phyloP scores from a whole-genome alignment of 2,888 invertebrate genomes.

The Oxytorus armatus region DNA sequence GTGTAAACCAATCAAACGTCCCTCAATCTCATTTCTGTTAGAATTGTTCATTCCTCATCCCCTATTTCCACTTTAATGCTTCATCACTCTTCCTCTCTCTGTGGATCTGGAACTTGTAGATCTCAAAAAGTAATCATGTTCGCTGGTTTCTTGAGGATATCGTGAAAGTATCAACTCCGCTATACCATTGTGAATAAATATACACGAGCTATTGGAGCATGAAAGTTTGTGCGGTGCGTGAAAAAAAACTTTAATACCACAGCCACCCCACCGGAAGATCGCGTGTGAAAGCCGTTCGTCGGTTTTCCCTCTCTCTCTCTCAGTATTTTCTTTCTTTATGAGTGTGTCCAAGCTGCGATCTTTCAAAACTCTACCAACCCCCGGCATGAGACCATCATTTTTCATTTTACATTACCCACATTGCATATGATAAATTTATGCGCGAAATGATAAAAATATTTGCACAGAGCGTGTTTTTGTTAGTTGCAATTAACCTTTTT shows the following conservation, averaged over 20 bases:
- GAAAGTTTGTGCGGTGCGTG: constrained; percentile 66
- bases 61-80: too few relatives aligned
- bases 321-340: background rate
- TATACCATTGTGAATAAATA: constrained; percentile 64
- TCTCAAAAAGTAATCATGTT: constrained; percentile 12
- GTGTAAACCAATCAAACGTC: too few relatives aligned
- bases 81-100: too few relatives aligned
- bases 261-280: constrained; percentile 61
- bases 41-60: too few relatives aligned
- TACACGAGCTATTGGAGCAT: constrained; percentile 69
- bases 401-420: constrained; percentile 7
- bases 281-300: constrained; percentile 66
- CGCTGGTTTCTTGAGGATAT: constrained; percentile 18
- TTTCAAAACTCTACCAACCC: constrained; percentile 37
- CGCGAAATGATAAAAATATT: constrained; percentile 26
- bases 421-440: constrained; percentile 46
- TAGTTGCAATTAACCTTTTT: constrained; percentile 20
- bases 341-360: background rate
- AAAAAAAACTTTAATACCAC: constrained; percentile 63
- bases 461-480: constrained; percentile 59
- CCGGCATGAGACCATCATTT: constrained; percentile 50
- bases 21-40: too few relatives aligned
- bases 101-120: background rate
- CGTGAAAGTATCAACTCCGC: constrained; percentile 34
- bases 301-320: constrained; percentile 7